Evolutionary conservation across 1,140 invertebrate species (phyloP), one percentile per base, ranked within the genome.

Genomic region (Pachypeltis micranthus): DNA sequence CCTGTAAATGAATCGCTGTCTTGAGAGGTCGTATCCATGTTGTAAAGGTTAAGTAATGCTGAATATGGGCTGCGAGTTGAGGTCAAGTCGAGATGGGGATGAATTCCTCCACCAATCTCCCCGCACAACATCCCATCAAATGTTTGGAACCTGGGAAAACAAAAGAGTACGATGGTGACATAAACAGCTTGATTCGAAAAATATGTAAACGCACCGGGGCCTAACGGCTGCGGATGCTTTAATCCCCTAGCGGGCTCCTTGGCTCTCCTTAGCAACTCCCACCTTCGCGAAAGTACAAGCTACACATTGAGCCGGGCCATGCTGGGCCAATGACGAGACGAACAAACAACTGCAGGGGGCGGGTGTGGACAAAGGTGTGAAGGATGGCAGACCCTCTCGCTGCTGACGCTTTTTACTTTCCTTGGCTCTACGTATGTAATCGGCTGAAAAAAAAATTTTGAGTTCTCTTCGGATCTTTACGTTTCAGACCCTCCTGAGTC

Each of bases 101-200:
- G 28, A 2, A 47, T 44, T 16, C 63, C 27, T 2, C 59, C 63
- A 29, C 63, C 64, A 51, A 71, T 54, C 63, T 70, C 69, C 31
- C 70, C 70, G 66, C 70, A 70, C 70, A 71, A 71, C 70, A 71
- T 71, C 68, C 65, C 69, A 68, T 68, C 24, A 61, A 34, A 23
- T 25, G 2, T 2, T 24, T 2, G 21, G 16, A 12, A 63, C 21
- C 55, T 57, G 55, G 3, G 27, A 57, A 57, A 3, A 27, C 7
- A 54, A 10, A 54, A 12, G 23, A 54, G 34, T 10, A 39, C 7
- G 34, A 10, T 39, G n/a, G 34, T 10, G 34, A 10, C 7, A 39
- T 10, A 39, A n/a, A 39, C 34, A n/a, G n/a, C 34, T n/a, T 39
- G 34, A 39, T 39, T n/a, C 34, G n/a, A 39, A 10, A 39, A 39